Base-by-base conservation (phyloP, 2,797 vertebrate species). In the Alca torda region DNA sequence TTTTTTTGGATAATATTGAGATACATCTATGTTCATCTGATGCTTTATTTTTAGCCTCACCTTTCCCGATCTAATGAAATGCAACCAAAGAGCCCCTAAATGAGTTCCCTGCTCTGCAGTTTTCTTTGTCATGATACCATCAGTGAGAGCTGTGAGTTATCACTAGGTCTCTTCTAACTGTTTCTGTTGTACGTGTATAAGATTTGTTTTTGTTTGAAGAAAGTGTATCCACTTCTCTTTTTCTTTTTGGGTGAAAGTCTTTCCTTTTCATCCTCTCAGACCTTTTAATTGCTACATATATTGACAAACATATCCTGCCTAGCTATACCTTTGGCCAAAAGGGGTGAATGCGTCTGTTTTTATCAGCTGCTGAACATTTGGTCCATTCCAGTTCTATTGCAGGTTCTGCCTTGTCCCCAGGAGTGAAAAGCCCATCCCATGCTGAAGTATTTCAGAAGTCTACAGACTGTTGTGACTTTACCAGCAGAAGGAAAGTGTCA, bases 1-100 rank as follows among this genome's bases (percentile, higher is more conserved):
- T 94, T 96, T 69, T 92, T 88, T 83, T 23, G 63, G 60, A 78
- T 89, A 96, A 93, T 60, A 80, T 50, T 59, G 67, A 89, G 17
- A 65, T 37, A 60, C 23, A 24, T 87, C 43, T 64, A 3, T 48
- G 69, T 30, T 80, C 63, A 96, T 95, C 68, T 87, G 64, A 84
- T 39, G 56, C 53, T 90, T 95, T 82, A 73, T 93, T 87, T 91
- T 83, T 70, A 76, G 30, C 30, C 81, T 67, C 30, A 24, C 28
- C 51, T 95, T 90, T 92, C 53, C 51, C 39, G 3, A 60, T 45
- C 53, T 90, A 92, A 87, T 60, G 68, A 91, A 87, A 97, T 79
- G 43, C 16, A 89, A 39, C 41, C 15, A 23, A 89, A 88, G 67
- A 89, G 45, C 9, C 65, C 50, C 31, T 30, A 26, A 75, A 77